These are phyloP conservation scores for Megastigmus dorsalis DNA, from an alignment of 2,888 invertebrate genomes.

Conservation along the genomic window DNA sequence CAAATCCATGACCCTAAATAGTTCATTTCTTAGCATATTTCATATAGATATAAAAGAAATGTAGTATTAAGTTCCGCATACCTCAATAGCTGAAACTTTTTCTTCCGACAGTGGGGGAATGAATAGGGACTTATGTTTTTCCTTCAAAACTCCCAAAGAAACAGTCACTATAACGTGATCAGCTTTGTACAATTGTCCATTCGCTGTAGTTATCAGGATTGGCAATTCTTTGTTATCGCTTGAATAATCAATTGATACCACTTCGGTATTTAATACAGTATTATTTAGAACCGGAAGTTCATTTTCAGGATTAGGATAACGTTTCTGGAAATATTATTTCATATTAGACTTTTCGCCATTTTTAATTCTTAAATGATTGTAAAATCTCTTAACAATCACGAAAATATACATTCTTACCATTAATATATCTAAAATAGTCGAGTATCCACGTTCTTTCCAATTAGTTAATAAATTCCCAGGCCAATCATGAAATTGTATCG, in stretches of 20 bases:
- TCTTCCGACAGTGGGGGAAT: constrained; percentile 76
- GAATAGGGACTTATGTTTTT: constrained; percentile 76
- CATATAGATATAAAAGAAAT: constrained; percentile 35
- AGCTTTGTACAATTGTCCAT: constrained; percentile 77
- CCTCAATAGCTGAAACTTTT: constrained; percentile 77
- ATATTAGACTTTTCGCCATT: too few species aligned
- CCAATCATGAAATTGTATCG: neutral
- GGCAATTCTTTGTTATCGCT: constrained; percentile 38
- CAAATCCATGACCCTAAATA: constrained; percentile 76
- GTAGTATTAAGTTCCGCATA: constrained; percentile 52
- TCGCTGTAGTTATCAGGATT: constrained; percentile 71
- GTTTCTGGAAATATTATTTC: constrained; percentile 8
- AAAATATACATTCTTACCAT: constrained; percentile 61
- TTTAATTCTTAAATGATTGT: too few species aligned
- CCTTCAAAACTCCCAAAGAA: constrained; percentile 84
- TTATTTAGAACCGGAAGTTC: constrained; percentile 66
- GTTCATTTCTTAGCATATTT: too few species aligned
- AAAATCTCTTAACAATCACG: neutral
- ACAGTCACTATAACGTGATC: constrained; percentile 82
- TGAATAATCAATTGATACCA: constrained; percentile 62
- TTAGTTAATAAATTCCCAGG: constrained; percentile 56
- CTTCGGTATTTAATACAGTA: constrained; percentile 63
- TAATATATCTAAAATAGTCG: constrained; percentile 64
- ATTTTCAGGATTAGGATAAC: constrained; percentile 61
- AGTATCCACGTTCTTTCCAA: constrained; percentile 66